These are phyloP conservation scores for Nomada lathburiana DNA, from an alignment of 2,888 invertebrate species.

Conservation along the genomic window DNA sequence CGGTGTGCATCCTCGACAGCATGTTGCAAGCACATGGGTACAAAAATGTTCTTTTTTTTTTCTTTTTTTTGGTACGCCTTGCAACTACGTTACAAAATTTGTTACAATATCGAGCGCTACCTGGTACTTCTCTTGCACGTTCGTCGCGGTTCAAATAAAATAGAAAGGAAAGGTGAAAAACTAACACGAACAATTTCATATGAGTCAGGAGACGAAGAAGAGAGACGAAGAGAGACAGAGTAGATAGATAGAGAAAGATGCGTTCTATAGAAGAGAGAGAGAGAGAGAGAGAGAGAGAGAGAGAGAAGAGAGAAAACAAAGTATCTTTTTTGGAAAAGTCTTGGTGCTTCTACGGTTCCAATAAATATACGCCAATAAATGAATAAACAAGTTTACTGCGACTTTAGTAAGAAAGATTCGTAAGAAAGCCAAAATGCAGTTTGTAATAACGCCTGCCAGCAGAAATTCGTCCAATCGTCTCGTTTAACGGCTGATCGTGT, in stretches of 20 bases:
- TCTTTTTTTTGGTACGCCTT: conserved; percentile 27
- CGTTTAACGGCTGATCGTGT: too few relatives aligned
- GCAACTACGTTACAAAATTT: conserved; percentile 45
- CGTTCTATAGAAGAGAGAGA: conserved; percentile 11
- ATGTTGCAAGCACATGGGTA: conserved; percentile 6
- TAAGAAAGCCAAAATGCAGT: conserved; percentile 66
- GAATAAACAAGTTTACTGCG: conserved; percentile 51
- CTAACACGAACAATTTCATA: conserved; percentile 17
- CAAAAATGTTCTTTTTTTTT: not conserved
- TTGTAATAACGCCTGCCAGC: conserved; percentile 50
- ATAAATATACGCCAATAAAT: conserved; percentile 38
- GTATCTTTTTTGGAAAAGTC: conserved; percentile 16
- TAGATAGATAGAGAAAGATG: conserved; percentile 22
- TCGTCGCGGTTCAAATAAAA: conserved; percentile 17
- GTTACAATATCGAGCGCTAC: conserved; percentile 22
- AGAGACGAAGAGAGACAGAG: conserved; percentile 15
- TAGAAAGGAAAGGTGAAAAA: conserved; percentile 27
- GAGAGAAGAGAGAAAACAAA: too few relatives aligned
- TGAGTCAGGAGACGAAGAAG: conserved; percentile 29
- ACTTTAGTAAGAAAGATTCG: conserved; percentile 47
- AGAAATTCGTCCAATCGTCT: conserved; percentile 23
- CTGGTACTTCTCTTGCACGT: conserved; percentile 20
- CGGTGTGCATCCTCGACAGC: conserved; percentile 19
- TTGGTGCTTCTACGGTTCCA: conserved; percentile 50
- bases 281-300: not conserved